Conservation (phyloP, 2,113 vertebrate species). For the Chaetura pelagica region DNA sequence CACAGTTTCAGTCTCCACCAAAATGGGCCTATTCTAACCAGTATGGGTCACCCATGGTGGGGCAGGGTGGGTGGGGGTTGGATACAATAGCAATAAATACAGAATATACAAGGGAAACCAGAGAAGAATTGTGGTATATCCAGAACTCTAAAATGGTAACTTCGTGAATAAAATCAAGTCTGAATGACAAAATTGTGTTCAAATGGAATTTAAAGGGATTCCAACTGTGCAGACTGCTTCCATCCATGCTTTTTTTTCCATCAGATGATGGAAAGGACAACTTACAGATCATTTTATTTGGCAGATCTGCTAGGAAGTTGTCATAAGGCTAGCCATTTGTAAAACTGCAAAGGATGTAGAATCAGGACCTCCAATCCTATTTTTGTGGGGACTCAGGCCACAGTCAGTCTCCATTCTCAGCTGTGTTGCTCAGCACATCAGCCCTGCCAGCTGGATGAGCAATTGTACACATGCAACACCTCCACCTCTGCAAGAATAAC, state of each 20-base stretch:
- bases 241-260: neutral
- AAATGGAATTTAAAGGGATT: neutral
- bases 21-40: neutral
- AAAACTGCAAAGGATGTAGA: neutral
- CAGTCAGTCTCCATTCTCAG: neutral
- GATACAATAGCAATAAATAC: neutral
- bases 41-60: neutral
- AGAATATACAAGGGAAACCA: neutral
- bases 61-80: no score
- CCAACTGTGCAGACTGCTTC: neutral
- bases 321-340: neutral
- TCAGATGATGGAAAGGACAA: neutral
- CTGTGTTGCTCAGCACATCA: neutral
- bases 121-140: neutral
- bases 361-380: neutral
- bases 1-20: neutral
- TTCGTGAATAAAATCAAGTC: neutral
- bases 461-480: neutral
- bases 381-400: neutral
- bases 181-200: neutral
- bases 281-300: neutral
- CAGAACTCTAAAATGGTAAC: neutral
- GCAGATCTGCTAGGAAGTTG: neutral
- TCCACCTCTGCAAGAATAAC: neutral
- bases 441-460: neutral